phyloP scores from a whole-genome alignment of 2,888 invertebrate genomes.

The Strigamia maritima region DNA sequence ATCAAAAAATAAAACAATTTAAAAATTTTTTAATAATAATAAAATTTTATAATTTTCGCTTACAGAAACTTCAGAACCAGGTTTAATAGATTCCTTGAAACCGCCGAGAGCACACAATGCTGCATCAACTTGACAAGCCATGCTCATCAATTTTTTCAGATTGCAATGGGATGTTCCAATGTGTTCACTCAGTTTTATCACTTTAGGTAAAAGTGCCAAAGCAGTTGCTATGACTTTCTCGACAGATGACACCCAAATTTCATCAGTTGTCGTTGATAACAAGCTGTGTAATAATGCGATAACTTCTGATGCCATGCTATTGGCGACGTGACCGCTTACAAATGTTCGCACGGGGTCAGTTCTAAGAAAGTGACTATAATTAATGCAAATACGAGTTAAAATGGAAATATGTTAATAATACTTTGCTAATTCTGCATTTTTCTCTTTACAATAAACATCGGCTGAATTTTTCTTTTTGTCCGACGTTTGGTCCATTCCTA shows the following conservation, averaged over 20 bases:
- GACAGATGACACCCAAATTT: constrained; percentile 51
- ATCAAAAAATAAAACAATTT: background rate
- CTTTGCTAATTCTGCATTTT: constrained; percentile 51
- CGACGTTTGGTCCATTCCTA: constrained; percentile 40
- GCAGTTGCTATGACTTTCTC: constrained; percentile 46
- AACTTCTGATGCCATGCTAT: constrained; percentile 53
- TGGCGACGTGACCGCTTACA: constrained; percentile 53
- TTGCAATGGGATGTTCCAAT: constrained; percentile 48
- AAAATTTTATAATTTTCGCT: constrained; percentile 29
- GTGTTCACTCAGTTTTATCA: constrained; percentile 49
- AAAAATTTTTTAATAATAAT: no score
- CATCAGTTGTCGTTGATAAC: constrained; percentile 49
- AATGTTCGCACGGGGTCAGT: constrained; percentile 52
- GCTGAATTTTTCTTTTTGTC: constrained; percentile 50
- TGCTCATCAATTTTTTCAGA: constrained; percentile 45
- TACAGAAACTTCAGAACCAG: constrained; percentile 51
- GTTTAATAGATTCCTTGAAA: constrained; percentile 52
- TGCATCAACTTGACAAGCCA: constrained; percentile 52
- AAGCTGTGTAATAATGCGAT: constrained; percentile 52
- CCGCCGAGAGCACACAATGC: constrained; percentile 52
- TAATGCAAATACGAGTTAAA: background rate
- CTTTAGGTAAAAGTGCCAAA: constrained; percentile 45
- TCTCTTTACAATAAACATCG: constrained; percentile 51
- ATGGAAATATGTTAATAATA: constrained; percentile 41
- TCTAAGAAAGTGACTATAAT: constrained; percentile 43